Evolutionary conservation across 2,888 invertebrate genomes (phyloP).

Genomic region (Plagodis dolabraria): DNA sequence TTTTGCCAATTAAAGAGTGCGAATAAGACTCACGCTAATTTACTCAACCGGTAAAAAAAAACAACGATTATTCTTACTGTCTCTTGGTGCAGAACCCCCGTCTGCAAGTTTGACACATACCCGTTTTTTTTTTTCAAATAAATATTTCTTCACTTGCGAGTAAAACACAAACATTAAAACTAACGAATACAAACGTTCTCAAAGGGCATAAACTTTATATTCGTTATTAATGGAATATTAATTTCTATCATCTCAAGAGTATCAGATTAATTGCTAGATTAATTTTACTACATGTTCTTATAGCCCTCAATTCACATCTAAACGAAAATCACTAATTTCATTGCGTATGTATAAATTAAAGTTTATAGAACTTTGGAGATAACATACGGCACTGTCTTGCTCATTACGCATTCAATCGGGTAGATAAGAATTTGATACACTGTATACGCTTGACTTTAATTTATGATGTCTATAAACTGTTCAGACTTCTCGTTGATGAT

Average conservation of each 20-base stretch:
- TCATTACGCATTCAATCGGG: slow-evolving; percentile 37
- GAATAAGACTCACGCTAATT: too few relatives aligned
- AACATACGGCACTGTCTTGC: slow-evolving; percentile 23
- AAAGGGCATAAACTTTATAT: slow-evolving; percentile 13
- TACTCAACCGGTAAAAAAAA: too few relatives aligned
- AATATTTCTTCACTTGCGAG: too few relatives aligned
- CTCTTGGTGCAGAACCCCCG: too few relatives aligned
- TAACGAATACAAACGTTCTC: slow-evolving; percentile 5
- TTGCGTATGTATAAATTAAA: slow-evolving; percentile 33
- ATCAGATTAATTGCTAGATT: slow-evolving; percentile 11
- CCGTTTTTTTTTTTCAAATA: too few relatives aligned
- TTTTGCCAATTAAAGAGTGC: too few relatives aligned
- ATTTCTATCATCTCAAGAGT: slow-evolving; percentile 12
- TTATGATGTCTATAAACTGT: slow-evolving; percentile 50
- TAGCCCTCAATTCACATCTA: slow-evolving; percentile 11
- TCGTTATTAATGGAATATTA: slow-evolving; percentile 12
- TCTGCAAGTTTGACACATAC: too few relatives aligned
- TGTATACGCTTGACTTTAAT: slow-evolving; percentile 37
- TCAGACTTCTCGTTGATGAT: slow-evolving; percentile 49
- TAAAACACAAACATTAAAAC: too few relatives aligned
- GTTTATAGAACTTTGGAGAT: slow-evolving; percentile 33
- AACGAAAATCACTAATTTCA: slow-evolving; percentile 23
- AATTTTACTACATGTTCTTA: slow-evolving; percentile 19
- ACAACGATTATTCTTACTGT: too few relatives aligned
- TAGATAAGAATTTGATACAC: slow-evolving; percentile 42